phyloP scores from a whole-genome alignment of 2,113 vertebrate species.

The Ptilorrhoa leucosticta region DNA sequence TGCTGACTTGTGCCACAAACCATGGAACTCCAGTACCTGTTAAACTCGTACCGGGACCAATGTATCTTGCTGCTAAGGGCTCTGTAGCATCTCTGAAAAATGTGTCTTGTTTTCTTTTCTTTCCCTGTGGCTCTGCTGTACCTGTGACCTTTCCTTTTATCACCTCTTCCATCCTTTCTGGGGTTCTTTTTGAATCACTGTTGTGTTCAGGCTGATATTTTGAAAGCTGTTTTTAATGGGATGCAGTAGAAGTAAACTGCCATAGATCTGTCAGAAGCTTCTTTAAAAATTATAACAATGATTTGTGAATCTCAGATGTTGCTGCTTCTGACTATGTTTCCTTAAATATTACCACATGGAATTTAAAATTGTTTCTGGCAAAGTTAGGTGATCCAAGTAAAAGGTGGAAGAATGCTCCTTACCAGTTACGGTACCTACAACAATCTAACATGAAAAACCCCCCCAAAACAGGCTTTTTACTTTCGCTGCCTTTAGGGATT shows the following conservation, averaged over 20 bases:
- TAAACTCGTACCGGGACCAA: background rate
- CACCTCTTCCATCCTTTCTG: background rate
- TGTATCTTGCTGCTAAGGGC: background rate
- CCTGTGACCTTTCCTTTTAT: background rate
- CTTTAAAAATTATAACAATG: background rate
- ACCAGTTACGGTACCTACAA: background rate
- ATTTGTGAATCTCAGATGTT: background rate
- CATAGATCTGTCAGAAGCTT: background rate
- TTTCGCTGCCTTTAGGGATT: accelerated
- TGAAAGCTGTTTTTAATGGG: background rate
- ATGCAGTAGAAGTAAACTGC: background rate
- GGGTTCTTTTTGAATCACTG: background rate
- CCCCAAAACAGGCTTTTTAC: background rate
- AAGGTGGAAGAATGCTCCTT: background rate
- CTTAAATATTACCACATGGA: background rate
- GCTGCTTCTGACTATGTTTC: background rate
- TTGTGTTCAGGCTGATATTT: background rate
- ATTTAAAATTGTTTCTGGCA: background rate
- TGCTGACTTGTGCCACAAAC: background rate
- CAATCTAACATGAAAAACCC: background rate
- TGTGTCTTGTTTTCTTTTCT: background rate
- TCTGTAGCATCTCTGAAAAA: background rate
- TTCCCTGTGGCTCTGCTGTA: background rate
- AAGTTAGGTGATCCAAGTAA: background rate
- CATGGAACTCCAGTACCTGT: background rate